A percentile compares a stretch with the other conserved stretches of the same genome.
Conservation (phyloP, 2,888 invertebrate genomes). For the Drosophila leonis region DNA sequence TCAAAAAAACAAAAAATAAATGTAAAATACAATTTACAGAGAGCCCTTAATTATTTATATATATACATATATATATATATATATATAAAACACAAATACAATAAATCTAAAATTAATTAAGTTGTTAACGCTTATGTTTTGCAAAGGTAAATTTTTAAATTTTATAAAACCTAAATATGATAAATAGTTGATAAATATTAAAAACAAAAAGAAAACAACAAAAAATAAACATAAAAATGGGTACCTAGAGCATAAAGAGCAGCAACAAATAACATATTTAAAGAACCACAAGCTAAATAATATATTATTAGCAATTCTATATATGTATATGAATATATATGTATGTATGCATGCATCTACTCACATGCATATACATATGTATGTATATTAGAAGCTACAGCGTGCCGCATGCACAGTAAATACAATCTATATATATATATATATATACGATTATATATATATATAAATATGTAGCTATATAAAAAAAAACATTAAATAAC, state of each 20-base stretch:
- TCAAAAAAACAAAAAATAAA: conserved; percentile 43
- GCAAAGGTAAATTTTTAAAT: conserved; percentile 70
- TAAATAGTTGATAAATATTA: conserved; percentile 51
- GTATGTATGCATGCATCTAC: conserved; percentile 14
- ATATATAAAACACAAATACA: conserved; percentile 47
- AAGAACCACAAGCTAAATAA: conserved; percentile 70
- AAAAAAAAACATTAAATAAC: conserved; percentile 67
- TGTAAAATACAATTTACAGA: conserved; percentile 41
- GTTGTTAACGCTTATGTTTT: conserved; percentile 80
- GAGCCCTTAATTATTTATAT: conserved; percentile 56
- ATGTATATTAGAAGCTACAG: conserved; percentile 59
- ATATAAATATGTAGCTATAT: conserved; percentile 29
- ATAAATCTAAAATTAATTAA: conserved; percentile 64
- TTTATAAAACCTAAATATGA: conserved; percentile 53
- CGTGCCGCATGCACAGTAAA: conserved; percentile 50
- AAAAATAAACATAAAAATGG: conserved; percentile 32
- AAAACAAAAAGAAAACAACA: conserved; percentile 10
- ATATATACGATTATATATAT: conserved; percentile 18
- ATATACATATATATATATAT: conserved; percentile 32
- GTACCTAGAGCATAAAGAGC: conserved; percentile 78
- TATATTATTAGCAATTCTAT: conserved; percentile 62
- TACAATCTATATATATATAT: conserved; percentile 30
- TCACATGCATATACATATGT: conserved; percentile 29
- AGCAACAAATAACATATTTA: conserved; percentile 75
- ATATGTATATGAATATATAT: conserved; percentile 19